These are phyloP conservation scores for Sebastes trivittatus DNA, from an alignment of 2,797 vertebrate species.

Conservation along the genomic window DNA sequence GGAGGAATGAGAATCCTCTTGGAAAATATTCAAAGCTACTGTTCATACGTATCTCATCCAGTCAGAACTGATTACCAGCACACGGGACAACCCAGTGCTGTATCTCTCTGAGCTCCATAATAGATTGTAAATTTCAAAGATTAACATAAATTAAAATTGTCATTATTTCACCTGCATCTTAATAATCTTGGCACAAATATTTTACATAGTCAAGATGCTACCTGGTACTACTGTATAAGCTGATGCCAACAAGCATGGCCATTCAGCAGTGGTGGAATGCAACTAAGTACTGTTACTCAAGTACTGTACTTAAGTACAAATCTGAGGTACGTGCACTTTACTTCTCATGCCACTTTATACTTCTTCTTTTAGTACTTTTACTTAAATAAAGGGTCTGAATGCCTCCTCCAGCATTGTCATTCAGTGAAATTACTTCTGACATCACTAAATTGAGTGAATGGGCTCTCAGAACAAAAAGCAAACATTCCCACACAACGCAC, in stretches of 20 bases:
- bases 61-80: neutral
- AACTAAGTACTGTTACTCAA: neutral
- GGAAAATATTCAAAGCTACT: neutral
- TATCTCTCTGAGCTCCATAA: neutral
- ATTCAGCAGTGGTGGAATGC: neutral
- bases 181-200: neutral
- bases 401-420: neutral
- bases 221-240: no score
- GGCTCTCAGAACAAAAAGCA: neutral
- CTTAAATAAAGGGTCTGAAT: neutral
- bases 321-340: no score
- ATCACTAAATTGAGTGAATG: neutral
- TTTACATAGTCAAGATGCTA: neutral
- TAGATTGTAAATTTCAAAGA: neutral
- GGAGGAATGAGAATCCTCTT: neutral
- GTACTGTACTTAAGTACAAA: no score
- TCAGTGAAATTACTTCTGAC: neutral
- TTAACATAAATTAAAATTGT: neutral
- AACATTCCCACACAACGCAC: neutral
- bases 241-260: neutral
- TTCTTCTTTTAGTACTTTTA: neutral
- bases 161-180: neutral
- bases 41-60: neutral
- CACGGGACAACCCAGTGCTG: neutral
- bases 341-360: neutral